Conservation (phyloP, 2,113 vertebrate species). For the Callithrix jacchus region DNA sequence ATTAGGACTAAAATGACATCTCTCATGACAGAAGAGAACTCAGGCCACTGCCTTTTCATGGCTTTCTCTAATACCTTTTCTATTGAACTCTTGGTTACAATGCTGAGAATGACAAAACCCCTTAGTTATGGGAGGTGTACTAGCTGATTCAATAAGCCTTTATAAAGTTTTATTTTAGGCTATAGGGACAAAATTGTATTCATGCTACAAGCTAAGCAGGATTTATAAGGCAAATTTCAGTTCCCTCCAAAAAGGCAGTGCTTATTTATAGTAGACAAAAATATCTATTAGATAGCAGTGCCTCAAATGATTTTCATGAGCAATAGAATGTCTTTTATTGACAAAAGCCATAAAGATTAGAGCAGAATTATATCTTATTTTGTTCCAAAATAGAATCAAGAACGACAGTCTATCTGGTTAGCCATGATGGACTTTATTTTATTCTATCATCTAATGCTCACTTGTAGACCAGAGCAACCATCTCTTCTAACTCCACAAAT, state of each 20-base stretch:
- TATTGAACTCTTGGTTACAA: background rate
- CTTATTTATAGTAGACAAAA: background rate
- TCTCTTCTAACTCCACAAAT: background rate
- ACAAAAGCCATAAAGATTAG: background rate
- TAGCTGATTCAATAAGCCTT: background rate
- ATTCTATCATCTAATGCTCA: background rate
- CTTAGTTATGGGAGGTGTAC: background rate
- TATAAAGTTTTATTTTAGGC: background rate
- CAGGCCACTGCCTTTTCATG: background rate
- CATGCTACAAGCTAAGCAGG: background rate
- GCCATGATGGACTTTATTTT: background rate
- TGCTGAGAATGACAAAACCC: background rate
- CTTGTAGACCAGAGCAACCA: background rate
- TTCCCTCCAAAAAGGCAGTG: background rate
- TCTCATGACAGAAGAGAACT: background rate
- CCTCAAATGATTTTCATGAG: background rate
- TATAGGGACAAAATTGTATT: background rate
- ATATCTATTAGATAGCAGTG: background rate
- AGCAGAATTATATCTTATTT: background rate
- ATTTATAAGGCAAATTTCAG: constrained; percentile 26
- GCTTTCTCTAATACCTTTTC: background rate
- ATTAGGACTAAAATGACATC: background rate
- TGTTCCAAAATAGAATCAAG: background rate
- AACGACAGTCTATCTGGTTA: background rate
- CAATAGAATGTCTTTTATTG: constrained; percentile 1